Evolutionary conservation across 2,797 vertebrate genomes (phyloP), one percentile per base, ranked within the genome.

Genomic region (Heteromormyrus szaboi): DNA sequence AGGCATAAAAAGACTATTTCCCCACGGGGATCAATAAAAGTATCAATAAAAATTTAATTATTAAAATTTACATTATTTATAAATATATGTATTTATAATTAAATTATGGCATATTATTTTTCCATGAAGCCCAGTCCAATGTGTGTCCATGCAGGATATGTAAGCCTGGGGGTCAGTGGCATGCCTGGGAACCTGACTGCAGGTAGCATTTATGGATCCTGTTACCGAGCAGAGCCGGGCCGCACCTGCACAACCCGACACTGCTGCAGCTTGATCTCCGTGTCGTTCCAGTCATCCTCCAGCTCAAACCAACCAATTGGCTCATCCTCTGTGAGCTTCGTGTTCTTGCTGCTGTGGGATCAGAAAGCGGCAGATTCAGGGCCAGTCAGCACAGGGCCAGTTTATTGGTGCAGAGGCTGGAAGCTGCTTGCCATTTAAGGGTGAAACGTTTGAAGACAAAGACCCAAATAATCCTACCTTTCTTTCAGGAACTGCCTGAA

Each of bases 221-320:
- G 25, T 6, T 12, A 14, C 3, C 1, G n/a, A 22, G 9, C 33
- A 41, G 4, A 7, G 76, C 72, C 87, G 19, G 19, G 3, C 79
- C 91, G 92, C 95, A 99, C 99, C 91, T 97, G 97, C 89, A 97
- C 94, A 92, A 97, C 93, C 59, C 97, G 96, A 94, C 97, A 99
- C 87, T 96, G 97, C 90, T 97, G 97, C 93, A 99, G 95, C 93
- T 97, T 98, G 92, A 99, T 96, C 91, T 99, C 98, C 89, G 97
- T 96, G 91, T 99, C 97, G 84, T 99, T 98, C 98, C 98, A 99
- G 92, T 99, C 98, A 4, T 99, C 98, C 88, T 99, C 98, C 17
- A 99, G 94, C 92, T 99, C 99, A 94, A 99, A 99, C 98, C 98
- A 99, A 92, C 98, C 98, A 90, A 99, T 93, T 0, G 98, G 98